Percentiles rank a stretch among this genome's conserved stretches.
phyloP scores from a whole-genome alignment of 1,140 invertebrate genomes.

The Lutraria rhynchaena region DNA sequence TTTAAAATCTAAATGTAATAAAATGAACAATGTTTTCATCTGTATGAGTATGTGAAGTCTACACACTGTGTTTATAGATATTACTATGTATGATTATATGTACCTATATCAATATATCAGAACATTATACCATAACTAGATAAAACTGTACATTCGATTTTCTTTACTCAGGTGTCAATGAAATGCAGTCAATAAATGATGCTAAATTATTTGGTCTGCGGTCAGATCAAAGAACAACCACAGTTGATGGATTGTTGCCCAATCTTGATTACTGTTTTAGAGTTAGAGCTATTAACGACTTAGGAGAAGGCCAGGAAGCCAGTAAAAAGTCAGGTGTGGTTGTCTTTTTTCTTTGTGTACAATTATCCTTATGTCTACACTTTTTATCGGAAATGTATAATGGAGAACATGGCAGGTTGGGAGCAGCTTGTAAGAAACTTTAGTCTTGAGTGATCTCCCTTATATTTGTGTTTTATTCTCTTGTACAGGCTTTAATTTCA shows the following conservation, averaged over 20 bases:
- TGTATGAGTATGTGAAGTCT: neutral
- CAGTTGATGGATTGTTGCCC: slow-evolving; percentile 33
- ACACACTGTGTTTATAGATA: neutral
- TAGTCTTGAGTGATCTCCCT: too few species aligned
- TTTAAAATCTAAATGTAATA: too few species aligned
- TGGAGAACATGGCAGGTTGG: neutral
- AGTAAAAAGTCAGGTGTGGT: slow-evolving; percentile 45
- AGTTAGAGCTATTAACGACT: slow-evolving; percentile 29
- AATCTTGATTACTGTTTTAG: slow-evolving; percentile 47
- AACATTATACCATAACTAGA: too few species aligned
- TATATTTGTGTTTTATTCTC: too few species aligned
- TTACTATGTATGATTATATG: neutral
- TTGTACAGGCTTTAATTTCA: too few species aligned
- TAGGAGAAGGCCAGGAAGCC: slow-evolving; percentile 36
- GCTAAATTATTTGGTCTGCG: slow-evolving; percentile 24
- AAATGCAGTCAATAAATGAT: slow-evolving; percentile 7
- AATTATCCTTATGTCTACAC: too few species aligned
- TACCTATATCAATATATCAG: too few species aligned
- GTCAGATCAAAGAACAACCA: slow-evolving; percentile 9
- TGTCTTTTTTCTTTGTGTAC: too few species aligned
- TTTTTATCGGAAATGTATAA: neutral
- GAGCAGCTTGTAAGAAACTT: too few species aligned
- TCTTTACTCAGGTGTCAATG: slow-evolving; percentile 29
- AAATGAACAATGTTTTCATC: neutral
- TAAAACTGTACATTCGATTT: too few species aligned